Conservation (phyloP, 2,113 vertebrate species). For the Malurus cyaneus region DNA sequence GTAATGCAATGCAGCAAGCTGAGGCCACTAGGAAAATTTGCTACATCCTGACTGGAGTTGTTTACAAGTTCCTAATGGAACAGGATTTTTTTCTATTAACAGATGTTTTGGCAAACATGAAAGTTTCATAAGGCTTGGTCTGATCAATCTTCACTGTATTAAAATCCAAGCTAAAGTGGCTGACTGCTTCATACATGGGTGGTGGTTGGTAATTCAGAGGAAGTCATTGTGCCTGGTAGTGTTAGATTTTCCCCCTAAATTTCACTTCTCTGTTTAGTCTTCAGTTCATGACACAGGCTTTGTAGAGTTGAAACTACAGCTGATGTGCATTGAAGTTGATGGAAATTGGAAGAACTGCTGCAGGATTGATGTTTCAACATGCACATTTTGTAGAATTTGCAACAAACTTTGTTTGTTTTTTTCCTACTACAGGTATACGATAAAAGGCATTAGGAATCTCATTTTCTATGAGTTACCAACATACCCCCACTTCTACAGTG, state of each 20-base stretch:
- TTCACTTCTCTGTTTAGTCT: not conserved
- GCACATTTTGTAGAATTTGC: not conserved
- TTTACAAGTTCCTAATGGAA: not conserved
- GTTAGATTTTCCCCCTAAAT: not conserved
- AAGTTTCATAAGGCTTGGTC: not conserved
- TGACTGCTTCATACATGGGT: not conserved
- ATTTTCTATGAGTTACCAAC: conserved; percentile 95
- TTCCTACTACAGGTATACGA: conserved; percentile 79
- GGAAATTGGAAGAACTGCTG: not conserved
- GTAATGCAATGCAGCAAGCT: not conserved
- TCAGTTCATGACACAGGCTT: fast-evolving
- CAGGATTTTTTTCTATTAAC: not conserved
- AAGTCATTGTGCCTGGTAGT: not conserved
- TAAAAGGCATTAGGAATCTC: conserved; percentile 91
- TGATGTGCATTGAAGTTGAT: not conserved
- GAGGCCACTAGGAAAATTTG: not conserved
- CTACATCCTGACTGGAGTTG: not conserved
- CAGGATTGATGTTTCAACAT: not conserved
- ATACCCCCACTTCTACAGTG: conserved; percentile 94
- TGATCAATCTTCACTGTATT: not conserved
- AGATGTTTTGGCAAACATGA: not conserved
- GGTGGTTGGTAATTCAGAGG: not conserved
- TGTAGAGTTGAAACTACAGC: not conserved
- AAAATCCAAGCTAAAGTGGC: not conserved
- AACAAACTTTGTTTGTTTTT: not conserved